These are phyloP conservation scores for Harmothoe impar DNA, from an alignment of 2,888 invertebrate species.

Conservation along the genomic window DNA sequence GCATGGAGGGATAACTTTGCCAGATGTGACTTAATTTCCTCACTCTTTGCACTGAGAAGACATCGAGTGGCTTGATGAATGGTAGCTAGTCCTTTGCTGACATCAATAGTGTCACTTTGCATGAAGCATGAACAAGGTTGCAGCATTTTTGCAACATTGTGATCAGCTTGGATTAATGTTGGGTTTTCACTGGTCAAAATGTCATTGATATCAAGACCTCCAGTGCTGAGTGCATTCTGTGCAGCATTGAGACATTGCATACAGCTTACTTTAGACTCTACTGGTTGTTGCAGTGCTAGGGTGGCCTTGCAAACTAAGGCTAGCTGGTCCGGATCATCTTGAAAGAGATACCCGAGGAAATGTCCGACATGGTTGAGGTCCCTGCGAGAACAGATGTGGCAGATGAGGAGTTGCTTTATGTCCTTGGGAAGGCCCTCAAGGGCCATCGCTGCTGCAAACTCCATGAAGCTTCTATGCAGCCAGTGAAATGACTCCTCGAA, in stretches of 20 bases:
- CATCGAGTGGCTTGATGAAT: neutral
- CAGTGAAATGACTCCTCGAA: neutral
- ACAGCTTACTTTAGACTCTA: too few relatives aligned
- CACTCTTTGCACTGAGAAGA: too few relatives aligned
- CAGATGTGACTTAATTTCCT: too few relatives aligned
- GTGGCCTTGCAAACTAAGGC: neutral
- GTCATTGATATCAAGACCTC: too few relatives aligned
- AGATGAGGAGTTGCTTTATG: neutral
- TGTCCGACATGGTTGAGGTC: neutral
- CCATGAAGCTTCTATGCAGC: constrained; percentile 12
- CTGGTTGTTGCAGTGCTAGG: too few relatives aligned
- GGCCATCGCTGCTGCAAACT: constrained; percentile 1
- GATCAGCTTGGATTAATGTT: neutral
- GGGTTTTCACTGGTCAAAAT: too few relatives aligned
- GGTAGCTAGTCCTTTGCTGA: neutral
- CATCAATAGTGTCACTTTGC: neutral
- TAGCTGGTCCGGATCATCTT: neutral
- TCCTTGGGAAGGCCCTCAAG: neutral
- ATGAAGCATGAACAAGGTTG: neutral
- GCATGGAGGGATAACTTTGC: too few relatives aligned
- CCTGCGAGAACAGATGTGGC: neutral
- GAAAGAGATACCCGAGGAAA: neutral
- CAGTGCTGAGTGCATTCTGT: too few relatives aligned
- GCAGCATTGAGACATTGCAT: too few relatives aligned
- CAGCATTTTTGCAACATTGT: neutral